phyloP scores from a whole-genome alignment of 2,888 invertebrate species.

The Agapetus fuscipes region DNA sequence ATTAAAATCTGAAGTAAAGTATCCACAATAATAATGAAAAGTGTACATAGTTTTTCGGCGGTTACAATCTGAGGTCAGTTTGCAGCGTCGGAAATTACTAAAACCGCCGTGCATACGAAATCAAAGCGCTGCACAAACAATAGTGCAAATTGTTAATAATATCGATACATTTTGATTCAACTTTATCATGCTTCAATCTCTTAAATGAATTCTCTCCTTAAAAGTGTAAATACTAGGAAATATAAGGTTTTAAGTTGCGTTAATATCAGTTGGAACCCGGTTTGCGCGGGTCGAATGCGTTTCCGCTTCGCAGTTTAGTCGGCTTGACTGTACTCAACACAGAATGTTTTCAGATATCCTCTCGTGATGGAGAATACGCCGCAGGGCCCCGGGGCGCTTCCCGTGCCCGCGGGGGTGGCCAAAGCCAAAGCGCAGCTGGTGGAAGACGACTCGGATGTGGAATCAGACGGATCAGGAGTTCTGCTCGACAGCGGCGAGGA shows the following conservation, averaged over 20 bases:
- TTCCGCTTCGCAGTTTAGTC: constrained; percentile 9
- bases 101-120: no score
- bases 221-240: neutral
- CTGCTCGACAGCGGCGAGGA: constrained; percentile 27
- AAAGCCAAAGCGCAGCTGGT: constrained; percentile 30
- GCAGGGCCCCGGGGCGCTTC: constrained; percentile 10
- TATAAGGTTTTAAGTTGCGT: no score
- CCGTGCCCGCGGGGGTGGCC: constrained; percentile 28
- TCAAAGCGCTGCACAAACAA: constrained; percentile 10
- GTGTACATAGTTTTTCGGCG: constrained; percentile 8
- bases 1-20: constrained; percentile 15
- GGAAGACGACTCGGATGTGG: constrained; percentile 19
- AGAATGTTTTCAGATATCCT: constrained; percentile 7
- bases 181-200: neutral
- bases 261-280: neutral
- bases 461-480: constrained; percentile 20
- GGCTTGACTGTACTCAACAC: neutral
- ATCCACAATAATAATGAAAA: constrained; percentile 9
- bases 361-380: constrained; percentile 15
- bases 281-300: neutral
- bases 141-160: constrained; percentile 13
- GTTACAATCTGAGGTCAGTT: constrained; percentile 10
- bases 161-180: neutral
- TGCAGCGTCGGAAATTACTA: neutral
- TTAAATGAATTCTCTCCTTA: neutral